Evolutionary conservation across 2,113 vertebrate species (phyloP), one percentile per base, ranked within the genome.

Genomic region (Pungitius pungitius): DNA sequence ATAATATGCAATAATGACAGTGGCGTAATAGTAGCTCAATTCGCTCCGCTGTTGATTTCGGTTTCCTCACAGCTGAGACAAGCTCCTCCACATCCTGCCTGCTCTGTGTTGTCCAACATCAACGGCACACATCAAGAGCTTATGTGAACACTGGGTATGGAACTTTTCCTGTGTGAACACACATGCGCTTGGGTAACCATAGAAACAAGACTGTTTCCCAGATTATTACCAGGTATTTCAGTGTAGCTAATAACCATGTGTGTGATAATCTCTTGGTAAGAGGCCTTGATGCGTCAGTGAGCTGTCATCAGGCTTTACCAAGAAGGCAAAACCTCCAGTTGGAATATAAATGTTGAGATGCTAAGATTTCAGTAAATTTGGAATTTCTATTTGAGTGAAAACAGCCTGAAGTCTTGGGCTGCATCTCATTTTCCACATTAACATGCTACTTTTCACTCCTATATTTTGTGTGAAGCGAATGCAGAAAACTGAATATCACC

Each of bases 201-300:
- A 13, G 59, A 59, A 63, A 63, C 49, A 43, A 35, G 13, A 45
- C 70, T 63, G 37, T 24, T 45, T 55, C 70, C 12, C 12, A 45
- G 15, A 15, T 61, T 43, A 39, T 56, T 27, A 10, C 51, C 37
- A 27, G 12, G 39, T 55, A 35, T 17, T 42, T 42, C 22, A 39
- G n/a, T 6, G 30, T 39, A 27, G 24, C 18, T 49, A 49, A 18
- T 49, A 49, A 49, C 18, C 43, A 8, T 47, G 45, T n/a, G 8
- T n/a, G 47, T 49, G 47, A 10, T 47, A 7, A 2, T 47, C 17
- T 64, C 27, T 63, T 30, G 40, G 40, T 63, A 20, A 26, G 40
- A 6, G 24, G 33, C n/a, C 65, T 30, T 40, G 14, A 13, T 37
- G 42, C 8, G 3, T 6, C 45, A 47, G 45, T 49, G 20, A n/a